These are phyloP conservation scores for Eupithecia subumbrata DNA, from an alignment of 2,888 invertebrate genomes.

Conservation along the genomic window DNA sequence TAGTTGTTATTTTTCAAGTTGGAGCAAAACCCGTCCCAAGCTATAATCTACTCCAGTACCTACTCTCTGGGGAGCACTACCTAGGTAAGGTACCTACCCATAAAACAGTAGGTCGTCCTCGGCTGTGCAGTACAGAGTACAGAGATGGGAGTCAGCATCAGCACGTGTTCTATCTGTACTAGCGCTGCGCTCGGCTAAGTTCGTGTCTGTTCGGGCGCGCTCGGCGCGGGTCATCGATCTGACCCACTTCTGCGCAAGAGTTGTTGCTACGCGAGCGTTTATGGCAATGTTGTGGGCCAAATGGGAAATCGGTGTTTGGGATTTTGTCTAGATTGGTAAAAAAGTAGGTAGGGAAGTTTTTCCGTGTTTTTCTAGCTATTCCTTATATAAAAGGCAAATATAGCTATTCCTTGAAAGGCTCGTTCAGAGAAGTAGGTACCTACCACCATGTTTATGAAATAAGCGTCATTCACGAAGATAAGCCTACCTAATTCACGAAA, in stretches of 20 bases:
- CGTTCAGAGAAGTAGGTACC: background rate
- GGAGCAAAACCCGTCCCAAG: too few relatives aligned
- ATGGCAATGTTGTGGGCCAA: slow-evolving; percentile 34
- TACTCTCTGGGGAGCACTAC: too few relatives aligned
- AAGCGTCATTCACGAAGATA: too few relatives aligned
- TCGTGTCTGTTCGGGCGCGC: slow-evolving; percentile 31
- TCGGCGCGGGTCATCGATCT: slow-evolving; percentile 66
- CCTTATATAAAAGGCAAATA: too few relatives aligned
- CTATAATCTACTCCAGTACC: too few relatives aligned
- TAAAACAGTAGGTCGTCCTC: too few relatives aligned
- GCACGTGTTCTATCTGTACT: background rate
- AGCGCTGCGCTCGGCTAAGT: background rate
- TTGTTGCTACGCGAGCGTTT: slow-evolving; percentile 46
- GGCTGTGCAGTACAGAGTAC: background rate
- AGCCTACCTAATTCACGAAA: too few relatives aligned
- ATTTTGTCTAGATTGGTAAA: slow-evolving; percentile 1
- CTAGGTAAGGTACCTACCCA: too few relatives aligned
- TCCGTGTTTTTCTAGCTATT: background rate
- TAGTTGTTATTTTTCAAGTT: too few relatives aligned
- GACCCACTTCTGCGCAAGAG: slow-evolving; percentile 59
- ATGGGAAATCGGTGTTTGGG: background rate
- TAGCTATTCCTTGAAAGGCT: background rate
- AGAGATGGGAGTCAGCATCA: background rate
- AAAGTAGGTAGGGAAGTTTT: background rate
- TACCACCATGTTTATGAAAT: background rate